Evolutionary conservation across 2,113 vertebrate genomes (phyloP).

Genomic region (Jacana jacana): DNA sequence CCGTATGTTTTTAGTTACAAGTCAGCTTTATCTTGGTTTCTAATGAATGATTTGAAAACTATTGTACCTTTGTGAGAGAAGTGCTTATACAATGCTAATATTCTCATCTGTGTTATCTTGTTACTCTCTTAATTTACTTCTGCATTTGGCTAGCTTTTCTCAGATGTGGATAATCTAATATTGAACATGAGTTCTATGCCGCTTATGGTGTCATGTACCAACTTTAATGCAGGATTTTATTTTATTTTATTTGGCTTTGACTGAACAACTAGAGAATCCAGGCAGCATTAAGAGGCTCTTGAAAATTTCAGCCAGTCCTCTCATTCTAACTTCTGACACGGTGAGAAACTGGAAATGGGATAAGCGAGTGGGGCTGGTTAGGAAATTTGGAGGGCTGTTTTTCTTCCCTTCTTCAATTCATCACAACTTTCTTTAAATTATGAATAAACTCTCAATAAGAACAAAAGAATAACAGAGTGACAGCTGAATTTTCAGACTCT

Average conservation of each 20-base stretch:
- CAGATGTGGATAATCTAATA: neutral
- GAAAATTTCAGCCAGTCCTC: neutral
- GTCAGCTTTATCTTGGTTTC: neutral
- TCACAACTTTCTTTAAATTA: neutral
- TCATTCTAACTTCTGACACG: rapidly evolving
- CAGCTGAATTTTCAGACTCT: constrained; percentile 25
- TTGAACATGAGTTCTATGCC: neutral
- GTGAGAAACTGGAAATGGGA: neutral
- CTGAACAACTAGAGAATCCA: neutral
- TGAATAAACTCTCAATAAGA: constrained; percentile 7
- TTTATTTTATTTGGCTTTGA: constrained; percentile 18
- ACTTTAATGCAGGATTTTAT: neutral
- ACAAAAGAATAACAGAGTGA: neutral
- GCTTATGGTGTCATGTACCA: neutral
- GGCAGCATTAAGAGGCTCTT: neutral
- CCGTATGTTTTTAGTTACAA: neutral
- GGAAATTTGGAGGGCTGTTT: neutral
- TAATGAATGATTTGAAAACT: neutral
- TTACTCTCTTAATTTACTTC: neutral
- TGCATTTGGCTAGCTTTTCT: neutral
- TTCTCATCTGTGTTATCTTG: neutral
- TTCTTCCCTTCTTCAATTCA: neutral
- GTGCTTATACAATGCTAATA: neutral
- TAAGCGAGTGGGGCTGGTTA: neutral
- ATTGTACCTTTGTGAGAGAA: neutral